Conservation (phyloP, 2,888 invertebrate species). For the Plemyria rubiginata region DNA sequence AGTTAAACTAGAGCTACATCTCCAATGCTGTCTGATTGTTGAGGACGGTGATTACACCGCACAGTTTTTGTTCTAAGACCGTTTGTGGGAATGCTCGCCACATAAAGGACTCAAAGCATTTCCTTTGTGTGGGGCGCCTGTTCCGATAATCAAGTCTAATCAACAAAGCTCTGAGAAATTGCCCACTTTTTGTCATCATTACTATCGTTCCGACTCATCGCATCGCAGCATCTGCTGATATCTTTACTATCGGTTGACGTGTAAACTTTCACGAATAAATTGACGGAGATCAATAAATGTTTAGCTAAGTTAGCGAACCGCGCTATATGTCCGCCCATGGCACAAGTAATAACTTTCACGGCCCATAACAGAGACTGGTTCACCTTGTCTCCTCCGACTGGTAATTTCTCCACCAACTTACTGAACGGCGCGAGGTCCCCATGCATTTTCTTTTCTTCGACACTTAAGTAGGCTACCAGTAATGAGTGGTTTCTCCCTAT, state of each 20-base stretch:
- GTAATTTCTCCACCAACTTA: constrained; percentile 71
- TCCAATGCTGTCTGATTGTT: constrained; percentile 51
- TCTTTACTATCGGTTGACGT: constrained; percentile 17
- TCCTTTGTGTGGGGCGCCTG: constrained; percentile 16
- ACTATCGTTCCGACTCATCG: constrained; percentile 12
- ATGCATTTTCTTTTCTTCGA: constrained; percentile 78
- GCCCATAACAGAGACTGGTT: constrained; percentile 66
- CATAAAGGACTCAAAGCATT: constrained; percentile 47
- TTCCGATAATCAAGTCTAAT: constrained; percentile 38
- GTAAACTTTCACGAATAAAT: constrained; percentile 37
- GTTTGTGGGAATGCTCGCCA: constrained; percentile 50
- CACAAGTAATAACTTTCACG: constrained; percentile 75
- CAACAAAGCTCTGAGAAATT: constrained; percentile 39
- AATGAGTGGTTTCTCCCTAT: constrained; percentile 73
- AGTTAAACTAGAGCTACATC: constrained; percentile 42
- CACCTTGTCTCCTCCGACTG: constrained; percentile 67
- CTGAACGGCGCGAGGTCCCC: constrained; percentile 63
- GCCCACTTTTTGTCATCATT: constrained; percentile 39
- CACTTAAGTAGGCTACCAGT: constrained; percentile 72
- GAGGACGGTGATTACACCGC: constrained; percentile 52
- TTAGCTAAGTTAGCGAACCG: constrained; percentile 45
- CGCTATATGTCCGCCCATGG: constrained; percentile 38
- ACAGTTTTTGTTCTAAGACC: constrained; percentile 49
- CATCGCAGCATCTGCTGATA: constrained; percentile 29
- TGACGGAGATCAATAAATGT: constrained; percentile 37